phyloP scores from a whole-genome alignment of 2,888 invertebrate genomes.

The Archaeoteleia sp. region DNA sequence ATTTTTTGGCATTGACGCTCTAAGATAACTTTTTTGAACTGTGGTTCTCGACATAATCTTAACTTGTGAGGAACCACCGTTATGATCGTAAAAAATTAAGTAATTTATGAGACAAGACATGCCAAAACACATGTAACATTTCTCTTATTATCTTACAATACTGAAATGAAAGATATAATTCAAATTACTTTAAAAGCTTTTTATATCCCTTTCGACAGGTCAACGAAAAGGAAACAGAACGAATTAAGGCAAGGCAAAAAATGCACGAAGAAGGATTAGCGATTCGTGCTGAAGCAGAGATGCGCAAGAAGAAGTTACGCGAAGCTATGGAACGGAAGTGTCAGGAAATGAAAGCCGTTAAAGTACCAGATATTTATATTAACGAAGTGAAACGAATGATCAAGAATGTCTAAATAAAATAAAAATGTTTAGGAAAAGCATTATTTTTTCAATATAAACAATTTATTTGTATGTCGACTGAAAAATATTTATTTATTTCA shows the following conservation, averaged over 20 bases:
- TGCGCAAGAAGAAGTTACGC: slow-evolving; percentile 76
- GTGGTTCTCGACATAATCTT: no score
- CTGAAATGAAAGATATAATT: slow-evolving; percentile 11
- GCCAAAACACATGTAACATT: no score
- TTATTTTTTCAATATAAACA: no score
- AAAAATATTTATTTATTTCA: no score
- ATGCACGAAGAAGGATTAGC: slow-evolving; percentile 82
- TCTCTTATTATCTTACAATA: no score
- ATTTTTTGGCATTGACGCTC: no score
- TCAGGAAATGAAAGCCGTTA: slow-evolving; percentile 77
- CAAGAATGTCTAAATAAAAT: slow-evolving; percentile 60
- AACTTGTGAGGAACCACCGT: not conserved
- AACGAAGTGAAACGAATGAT: slow-evolving; percentile 74
- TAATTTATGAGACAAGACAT: slow-evolving; percentile 12
- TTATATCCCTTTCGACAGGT: slow-evolving; percentile 70
- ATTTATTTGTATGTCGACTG: no score
- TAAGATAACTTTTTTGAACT: no score
- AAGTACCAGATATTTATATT: slow-evolving; percentile 78
- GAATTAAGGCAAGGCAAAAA: slow-evolving; percentile 79
- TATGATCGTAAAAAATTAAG: slow-evolving; percentile 1
- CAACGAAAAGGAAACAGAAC: slow-evolving; percentile 81
- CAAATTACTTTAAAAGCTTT: not conserved
- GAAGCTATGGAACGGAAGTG: slow-evolving; percentile 78
- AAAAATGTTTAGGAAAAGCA: no score
- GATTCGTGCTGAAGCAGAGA: slow-evolving; percentile 79